Evolutionary conservation across 2,797 vertebrate species (phyloP).

Genomic region (Macroramphosus scolopax): DNA sequence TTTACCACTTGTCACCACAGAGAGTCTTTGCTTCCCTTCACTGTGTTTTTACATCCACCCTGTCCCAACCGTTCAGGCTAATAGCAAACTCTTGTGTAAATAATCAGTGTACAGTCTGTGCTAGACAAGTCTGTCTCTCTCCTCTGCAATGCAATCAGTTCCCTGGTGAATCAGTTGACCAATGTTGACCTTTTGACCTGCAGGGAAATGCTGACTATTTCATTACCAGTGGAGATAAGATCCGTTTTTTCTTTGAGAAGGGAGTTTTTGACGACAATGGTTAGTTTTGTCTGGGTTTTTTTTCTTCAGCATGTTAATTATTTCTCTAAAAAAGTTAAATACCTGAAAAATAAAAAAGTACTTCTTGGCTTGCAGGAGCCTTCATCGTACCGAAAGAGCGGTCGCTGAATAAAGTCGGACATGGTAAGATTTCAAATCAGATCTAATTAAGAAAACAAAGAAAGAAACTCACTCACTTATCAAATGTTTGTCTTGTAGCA

Average conservation of each 20-base stretch:
- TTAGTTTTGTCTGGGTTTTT: constrained; percentile 53
- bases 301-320: background rate
- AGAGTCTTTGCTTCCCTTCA: background rate
- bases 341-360: too few species aligned
- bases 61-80: constrained; percentile 2
- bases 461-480: background rate
- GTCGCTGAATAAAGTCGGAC: constrained; percentile 93
- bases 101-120: too few species aligned
- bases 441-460: background rate
- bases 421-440: constrained; percentile 76
- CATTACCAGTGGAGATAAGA: constrained; percentile 93
- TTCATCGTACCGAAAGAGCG: constrained; percentile 84
- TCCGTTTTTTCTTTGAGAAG: constrained; percentile 97
- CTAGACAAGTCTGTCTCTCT: too few species aligned
- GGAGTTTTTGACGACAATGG: constrained; percentile 90
- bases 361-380: constrained; percentile 77
- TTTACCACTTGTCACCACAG: background rate
- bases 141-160: too few species aligned
- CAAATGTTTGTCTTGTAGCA: constrained; percentile 67
- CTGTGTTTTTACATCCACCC: constrained; percentile 6
- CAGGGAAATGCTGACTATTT: constrained; percentile 94
- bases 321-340: too few species aligned
- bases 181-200: constrained; percentile 26
- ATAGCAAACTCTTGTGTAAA: constrained; percentile 37
- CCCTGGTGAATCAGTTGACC: constrained; percentile 13